Evolutionary conservation across 2,113 vertebrate species (phyloP).

Genomic region (Antechinus stuartii): DNA sequence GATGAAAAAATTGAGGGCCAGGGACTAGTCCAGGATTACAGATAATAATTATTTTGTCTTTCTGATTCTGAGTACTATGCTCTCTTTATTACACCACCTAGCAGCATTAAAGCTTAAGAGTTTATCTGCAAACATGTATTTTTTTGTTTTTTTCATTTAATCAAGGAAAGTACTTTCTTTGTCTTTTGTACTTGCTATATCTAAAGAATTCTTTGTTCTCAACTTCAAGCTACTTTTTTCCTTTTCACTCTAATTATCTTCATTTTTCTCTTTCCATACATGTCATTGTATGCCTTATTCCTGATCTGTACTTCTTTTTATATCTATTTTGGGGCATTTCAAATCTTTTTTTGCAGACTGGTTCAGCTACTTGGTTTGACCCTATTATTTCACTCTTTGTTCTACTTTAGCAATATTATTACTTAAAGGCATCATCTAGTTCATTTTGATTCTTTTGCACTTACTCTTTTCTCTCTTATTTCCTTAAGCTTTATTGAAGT

Average conservation of each 20-base stretch:
- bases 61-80: neutral
- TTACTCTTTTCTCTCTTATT: constrained; percentile 7
- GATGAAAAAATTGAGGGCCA: neutral
- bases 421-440: constrained; percentile 21
- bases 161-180: neutral
- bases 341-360: neutral
- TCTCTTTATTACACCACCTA: neutral
- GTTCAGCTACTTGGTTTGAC: neutral
- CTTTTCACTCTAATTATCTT: neutral
- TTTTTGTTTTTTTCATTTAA: neutral
- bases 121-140: neutral
- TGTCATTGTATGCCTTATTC: neutral
- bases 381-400: neutral
- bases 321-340: neutral
- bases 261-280: neutral
- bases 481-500: constrained; percentile 32
- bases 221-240: neutral
- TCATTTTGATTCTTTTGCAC: neutral
- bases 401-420: neutral
- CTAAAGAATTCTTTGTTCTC: neutral
- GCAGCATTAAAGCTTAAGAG: neutral
- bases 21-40: neutral
- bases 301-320: neutral
- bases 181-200: neutral
- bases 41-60: neutral